Evolutionary conservation across 2,888 invertebrate genomes (phyloP), one percentile per base, ranked within the genome.

Genomic region (Galerucella nymphaeae): DNA sequence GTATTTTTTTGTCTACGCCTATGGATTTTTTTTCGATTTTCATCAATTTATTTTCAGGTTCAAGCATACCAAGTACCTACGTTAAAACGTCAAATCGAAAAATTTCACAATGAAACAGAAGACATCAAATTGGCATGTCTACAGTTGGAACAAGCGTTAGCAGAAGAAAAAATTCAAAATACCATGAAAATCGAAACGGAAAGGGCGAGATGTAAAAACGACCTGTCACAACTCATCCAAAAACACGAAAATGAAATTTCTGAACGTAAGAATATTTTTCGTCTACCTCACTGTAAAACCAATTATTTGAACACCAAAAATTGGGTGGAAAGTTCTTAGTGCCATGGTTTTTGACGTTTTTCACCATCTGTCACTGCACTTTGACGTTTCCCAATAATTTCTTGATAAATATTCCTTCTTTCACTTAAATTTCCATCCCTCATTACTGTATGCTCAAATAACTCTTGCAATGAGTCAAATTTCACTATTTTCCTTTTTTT

Each of bases 1-100:
- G 5, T 30, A 30, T 8, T 30, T 30, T 30, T 30, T 30, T 30
- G 30, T 30, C 30, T 30, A 45, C 14, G 20, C 20, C 20, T 13
- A 57, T 13, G 14, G 14, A 50, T 2, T 16, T 50, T 16, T 48
- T 50, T 11, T 13, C 5, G 10, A n/a, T 55, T 55, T 10, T 18
- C 2, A 0, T 55, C 10, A 16, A 38, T 41, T 78, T 73, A 75
- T 76, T 85, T 86, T 9, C 83, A 91, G 91, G 87, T 91, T 81
- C 90, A 91, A 82, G 91, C 90, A 62, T 90, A 90, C 80, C 88
- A 90, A 75, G 88, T 89, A 41, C 90, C 91, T 9, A 83, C 84
- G 57, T 83, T 90, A 65, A 88, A 87, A 82, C 85, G 86, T 71
- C 87, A 90, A 77, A 85, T 88, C 73, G 88, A 88, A 69, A 88